These are phyloP conservation scores for Monochamus saltuarius DNA, from an alignment of 1,140 invertebrate genomes.

Conservation along the genomic window DNA sequence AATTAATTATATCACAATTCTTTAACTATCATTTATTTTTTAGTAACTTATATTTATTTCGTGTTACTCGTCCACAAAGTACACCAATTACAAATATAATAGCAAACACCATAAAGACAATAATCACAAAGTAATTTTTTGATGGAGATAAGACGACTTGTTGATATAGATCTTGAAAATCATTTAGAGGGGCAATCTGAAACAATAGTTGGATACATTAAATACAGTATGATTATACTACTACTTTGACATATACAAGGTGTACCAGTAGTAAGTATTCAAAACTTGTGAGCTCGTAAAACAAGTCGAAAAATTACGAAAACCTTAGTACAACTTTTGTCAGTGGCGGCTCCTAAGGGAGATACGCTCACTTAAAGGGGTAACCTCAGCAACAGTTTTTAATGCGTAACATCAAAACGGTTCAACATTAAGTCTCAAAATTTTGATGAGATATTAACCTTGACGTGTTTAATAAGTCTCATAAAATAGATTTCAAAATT, in stretches of 20 bases:
- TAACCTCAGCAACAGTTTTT: no score
- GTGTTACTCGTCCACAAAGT: conserved; percentile 75
- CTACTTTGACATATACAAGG: no score
- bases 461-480: no score
- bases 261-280: background rate
- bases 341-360: no score
- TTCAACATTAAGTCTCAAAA: no score
- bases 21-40: conserved; percentile 46
- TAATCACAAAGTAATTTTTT: conserved; percentile 74
- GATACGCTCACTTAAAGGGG: no score
- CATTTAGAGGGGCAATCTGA: conserved; percentile 57
- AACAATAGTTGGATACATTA: no score
- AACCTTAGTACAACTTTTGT: no score
- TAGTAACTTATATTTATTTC: conserved; percentile 55
- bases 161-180: conserved; percentile 69
- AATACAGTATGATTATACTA: no score
- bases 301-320: no score
- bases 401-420: no score
- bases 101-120: conserved; percentile 69
- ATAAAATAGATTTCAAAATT: background rate
- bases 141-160: conserved; percentile 71
- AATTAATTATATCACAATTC: background rate
- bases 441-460: no score
- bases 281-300: background rate
- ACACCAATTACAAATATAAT: conserved; percentile 79